These are phyloP conservation scores for Synanthedon vespiformis DNA, from an alignment of 2,888 invertebrate species.

Conservation along the genomic window DNA sequence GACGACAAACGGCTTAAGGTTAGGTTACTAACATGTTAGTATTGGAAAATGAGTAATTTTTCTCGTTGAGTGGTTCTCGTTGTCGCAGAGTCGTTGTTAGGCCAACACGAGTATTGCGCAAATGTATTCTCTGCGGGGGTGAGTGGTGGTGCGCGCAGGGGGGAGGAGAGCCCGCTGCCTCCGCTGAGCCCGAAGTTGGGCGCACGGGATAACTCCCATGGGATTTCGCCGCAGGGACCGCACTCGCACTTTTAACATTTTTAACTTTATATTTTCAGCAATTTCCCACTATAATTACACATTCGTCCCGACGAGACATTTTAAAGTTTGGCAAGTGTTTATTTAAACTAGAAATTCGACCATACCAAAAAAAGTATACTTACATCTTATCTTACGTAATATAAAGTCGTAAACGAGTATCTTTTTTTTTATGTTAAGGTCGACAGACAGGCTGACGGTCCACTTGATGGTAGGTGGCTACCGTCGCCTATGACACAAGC, in stretches of 20 bases:
- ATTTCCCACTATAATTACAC: not conserved
- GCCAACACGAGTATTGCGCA: slow-evolving; percentile 66
- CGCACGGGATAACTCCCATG: slow-evolving; percentile 63
- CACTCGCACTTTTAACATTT: slow-evolving; percentile 22
- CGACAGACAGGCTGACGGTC: no score
- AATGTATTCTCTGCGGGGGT: slow-evolving; percentile 66
- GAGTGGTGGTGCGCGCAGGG: slow-evolving; percentile 20
- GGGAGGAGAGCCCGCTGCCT: slow-evolving; percentile 27
- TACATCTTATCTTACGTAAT: no score
- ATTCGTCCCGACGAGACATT: not conserved
- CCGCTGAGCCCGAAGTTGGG: slow-evolving; percentile 67
- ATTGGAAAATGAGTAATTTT: slow-evolving; percentile 61
- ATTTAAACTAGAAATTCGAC: no score
- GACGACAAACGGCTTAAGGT: slow-evolving; percentile 20
- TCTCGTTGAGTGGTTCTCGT: slow-evolving; percentile 45
- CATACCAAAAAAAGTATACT: no score
- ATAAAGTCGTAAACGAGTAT: no score
- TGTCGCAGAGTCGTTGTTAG: slow-evolving; percentile 64
- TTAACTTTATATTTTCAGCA: not conserved
- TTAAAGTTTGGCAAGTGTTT: not conserved
- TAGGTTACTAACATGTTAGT: slow-evolving; percentile 7
- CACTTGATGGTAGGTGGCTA: no score
- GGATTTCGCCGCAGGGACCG: slow-evolving; percentile 51
- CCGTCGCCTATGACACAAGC: no score
- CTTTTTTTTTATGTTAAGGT: no score